These are phyloP conservation scores for Choristoneura fumiferana DNA, from an alignment of 1,140 invertebrate species.

Conservation along the genomic window DNA sequence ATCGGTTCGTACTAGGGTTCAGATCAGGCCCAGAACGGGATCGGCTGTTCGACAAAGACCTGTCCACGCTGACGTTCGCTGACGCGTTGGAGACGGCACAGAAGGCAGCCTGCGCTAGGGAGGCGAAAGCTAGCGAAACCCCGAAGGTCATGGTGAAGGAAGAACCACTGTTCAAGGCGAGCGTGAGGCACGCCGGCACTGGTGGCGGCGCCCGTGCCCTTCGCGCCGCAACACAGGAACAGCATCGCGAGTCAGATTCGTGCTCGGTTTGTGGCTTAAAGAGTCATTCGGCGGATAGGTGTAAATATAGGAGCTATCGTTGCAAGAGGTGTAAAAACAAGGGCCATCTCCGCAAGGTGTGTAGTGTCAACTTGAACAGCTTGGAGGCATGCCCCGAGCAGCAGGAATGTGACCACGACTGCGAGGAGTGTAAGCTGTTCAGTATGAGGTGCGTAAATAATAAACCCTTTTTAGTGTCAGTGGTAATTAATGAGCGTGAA, in stretches of 20 bases:
- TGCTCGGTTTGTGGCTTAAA: neutral
- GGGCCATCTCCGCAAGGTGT: neutral
- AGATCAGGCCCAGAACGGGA: neutral
- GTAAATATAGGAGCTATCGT: neutral
- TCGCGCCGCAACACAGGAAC: neutral
- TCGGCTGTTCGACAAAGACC: neutral
- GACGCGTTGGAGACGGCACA: neutral
- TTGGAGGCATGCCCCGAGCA: neutral
- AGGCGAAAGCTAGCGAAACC: neutral
- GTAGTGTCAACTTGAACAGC: neutral
- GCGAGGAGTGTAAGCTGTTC: conserved; percentile 16
- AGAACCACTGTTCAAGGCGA: no score
- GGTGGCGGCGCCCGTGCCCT: neutral
- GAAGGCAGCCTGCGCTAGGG: neutral
- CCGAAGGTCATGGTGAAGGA: neutral
- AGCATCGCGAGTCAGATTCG: neutral
- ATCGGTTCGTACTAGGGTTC: neutral
- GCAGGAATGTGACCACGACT: neutral
- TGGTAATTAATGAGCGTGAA: neutral
- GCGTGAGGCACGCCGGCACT: no score
- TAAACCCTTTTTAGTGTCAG: neutral
- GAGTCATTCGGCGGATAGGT: neutral
- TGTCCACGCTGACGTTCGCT: neutral
- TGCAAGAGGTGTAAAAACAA: neutral
- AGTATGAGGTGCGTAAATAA: conserved; percentile 13